phyloP scores from a whole-genome alignment of 1,140 invertebrate genomes.

The Scaptomyza graminum region DNA sequence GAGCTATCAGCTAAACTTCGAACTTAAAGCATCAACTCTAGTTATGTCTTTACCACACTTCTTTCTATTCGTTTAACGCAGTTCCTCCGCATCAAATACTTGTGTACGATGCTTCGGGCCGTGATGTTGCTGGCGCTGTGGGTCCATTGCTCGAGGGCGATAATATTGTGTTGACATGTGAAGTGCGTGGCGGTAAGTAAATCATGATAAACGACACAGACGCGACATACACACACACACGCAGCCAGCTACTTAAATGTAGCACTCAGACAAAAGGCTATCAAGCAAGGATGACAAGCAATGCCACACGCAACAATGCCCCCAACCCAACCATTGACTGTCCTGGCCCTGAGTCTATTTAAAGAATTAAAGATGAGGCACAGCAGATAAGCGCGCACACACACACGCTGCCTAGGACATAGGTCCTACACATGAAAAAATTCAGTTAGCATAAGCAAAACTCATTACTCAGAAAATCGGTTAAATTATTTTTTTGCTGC shows the following conservation, averaged over 20 bases:
- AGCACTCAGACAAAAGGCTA: slow-evolving; percentile 80
- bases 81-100: slow-evolving; percentile 93
- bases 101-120: slow-evolving; percentile 92
- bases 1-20: slow-evolving; percentile 83
- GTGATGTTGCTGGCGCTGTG: slow-evolving; percentile 89
- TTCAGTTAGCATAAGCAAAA: too few relatives aligned
- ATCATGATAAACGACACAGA: slow-evolving; percentile 81
- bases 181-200: slow-evolving; percentile 94
- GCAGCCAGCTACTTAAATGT: slow-evolving; percentile 70
- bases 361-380: slow-evolving; percentile 78
- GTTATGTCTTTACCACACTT: not conserved
- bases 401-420: slow-evolving; percentile 33
- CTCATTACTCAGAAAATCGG: too few relatives aligned
- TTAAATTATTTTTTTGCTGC: too few relatives aligned
- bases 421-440: slow-evolving; percentile 1
- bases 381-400: slow-evolving; percentile 60
- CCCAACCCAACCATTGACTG: slow-evolving; percentile 34
- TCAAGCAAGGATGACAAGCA: slow-evolving; percentile 63
- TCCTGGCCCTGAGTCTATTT: slow-evolving; percentile 68
- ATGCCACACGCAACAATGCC: slow-evolving; percentile 66
- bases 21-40: slow-evolving; percentile 52
- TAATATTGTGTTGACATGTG: slow-evolving; percentile 92
- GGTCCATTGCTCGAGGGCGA: slow-evolving; percentile 93
- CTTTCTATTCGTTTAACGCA: slow-evolving; percentile 78
- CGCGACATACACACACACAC: slow-evolving; percentile 40